Evolutionary conservation across 2,888 invertebrate genomes (phyloP), one percentile per base, ranked within the genome.

Genomic region (Octodonta nipae): DNA sequence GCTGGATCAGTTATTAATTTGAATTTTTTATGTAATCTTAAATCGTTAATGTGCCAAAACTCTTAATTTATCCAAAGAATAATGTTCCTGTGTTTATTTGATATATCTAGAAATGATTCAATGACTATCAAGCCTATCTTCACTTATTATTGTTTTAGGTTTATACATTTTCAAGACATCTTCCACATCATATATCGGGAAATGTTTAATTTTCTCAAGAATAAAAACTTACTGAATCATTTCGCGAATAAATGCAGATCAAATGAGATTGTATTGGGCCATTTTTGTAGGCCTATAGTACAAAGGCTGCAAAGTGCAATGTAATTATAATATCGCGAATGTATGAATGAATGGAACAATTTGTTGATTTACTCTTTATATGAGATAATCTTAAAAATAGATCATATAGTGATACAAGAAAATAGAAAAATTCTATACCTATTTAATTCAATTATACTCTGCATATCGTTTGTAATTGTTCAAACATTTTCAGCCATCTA

Each of bases 401-500:
- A 50, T 43, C 48, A 49, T 51, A 52, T 54, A 56, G 52, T 49
- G 49, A 47, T 47, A 41, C 40, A 35, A 38, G 42, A 46, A 41
- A 44, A 40, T n/a, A 42, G 44, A 46, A 43, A 47, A 38, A 38
- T 45, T 43, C 42, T 45, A 51, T 51, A 53, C 50, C 50, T 54
- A 45, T 44, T 42, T 44, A 41, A 44, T 44, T 50, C 46, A 54
- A 56, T 55, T 59, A 61, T 60, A 62, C 59, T 58, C 59, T 61
- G 61, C 62, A 64, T 63, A 63, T 64, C 61, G 61, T 73, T 73
- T 73, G 69, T 73, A 73, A 71, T 61, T 70, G 68, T 59, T 60
- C 51, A 49, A 52, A 56, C 51, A 59, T 68, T 70, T 64, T 63
- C 68, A 71, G 67, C 71, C 72, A 70, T 73, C 73, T 74, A 74